These are phyloP conservation scores for Cephus rjabovi DNA, from an alignment of 2,888 invertebrate genomes.

Conservation along the genomic window DNA sequence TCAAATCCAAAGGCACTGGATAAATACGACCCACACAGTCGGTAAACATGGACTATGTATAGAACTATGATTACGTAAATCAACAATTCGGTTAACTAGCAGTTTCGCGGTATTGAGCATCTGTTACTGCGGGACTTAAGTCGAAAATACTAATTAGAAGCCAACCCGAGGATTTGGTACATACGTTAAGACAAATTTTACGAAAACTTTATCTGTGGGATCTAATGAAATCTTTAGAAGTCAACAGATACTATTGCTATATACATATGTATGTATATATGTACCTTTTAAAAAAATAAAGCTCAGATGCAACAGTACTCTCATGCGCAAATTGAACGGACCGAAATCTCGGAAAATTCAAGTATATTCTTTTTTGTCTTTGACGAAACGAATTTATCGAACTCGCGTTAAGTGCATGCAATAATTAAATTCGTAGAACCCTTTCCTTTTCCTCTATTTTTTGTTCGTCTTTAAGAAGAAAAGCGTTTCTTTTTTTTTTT, in stretches of 20 bases:
- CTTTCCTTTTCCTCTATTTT: background rate
- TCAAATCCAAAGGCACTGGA: background rate
- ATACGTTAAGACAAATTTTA: background rate
- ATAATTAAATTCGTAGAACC: background rate
- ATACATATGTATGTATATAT: too few species aligned
- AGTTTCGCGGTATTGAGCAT: background rate
- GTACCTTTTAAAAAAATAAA: background rate
- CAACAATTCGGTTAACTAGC: background rate
- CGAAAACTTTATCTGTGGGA: background rate
- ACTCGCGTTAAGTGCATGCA: background rate
- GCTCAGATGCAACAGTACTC: background rate
- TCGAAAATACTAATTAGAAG: background rate
- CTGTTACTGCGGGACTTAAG: background rate
- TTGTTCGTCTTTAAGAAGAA: background rate
- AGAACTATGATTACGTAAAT: background rate
- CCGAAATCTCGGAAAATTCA: background rate
- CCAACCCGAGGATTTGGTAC: background rate
- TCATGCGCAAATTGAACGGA: background rate
- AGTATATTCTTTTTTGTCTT: background rate
- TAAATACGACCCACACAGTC: background rate
- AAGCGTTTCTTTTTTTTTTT: background rate
- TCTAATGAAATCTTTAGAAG: too few species aligned
- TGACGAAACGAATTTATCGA: background rate
- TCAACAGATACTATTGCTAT: too few species aligned
- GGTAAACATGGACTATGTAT: background rate